Percentiles rank a stretch among this genome's conserved stretches.
These are phyloP conservation scores for Pogonophryne albipinna DNA, from an alignment of 2,797 vertebrate species.

Conservation along the genomic window DNA sequence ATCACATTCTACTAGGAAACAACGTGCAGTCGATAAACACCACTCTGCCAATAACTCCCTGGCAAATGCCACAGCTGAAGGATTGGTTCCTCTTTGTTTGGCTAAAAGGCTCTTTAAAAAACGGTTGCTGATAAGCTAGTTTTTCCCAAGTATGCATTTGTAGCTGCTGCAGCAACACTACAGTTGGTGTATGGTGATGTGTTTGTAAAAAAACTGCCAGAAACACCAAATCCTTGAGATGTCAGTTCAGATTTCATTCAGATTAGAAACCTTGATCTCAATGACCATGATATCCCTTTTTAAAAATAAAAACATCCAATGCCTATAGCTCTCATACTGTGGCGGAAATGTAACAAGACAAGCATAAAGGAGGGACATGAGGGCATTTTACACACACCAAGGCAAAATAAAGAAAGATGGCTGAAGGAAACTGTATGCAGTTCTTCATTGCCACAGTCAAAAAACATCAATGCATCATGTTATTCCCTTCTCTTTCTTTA, in stretches of 20 bases:
- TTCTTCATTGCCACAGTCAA: background rate
- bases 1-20: conserved; percentile 75
- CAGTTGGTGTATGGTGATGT: conserved; percentile 26
- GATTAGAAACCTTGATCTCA: conserved; percentile 18
- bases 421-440: background rate
- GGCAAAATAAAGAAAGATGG: background rate
- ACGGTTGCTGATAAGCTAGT: conserved; percentile 46
- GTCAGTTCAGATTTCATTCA: conserved; percentile 19
- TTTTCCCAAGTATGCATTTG: conserved; percentile 55
- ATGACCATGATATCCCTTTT: conserved; percentile 10
- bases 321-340: background rate
- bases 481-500: background rate
- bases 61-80: conserved; percentile 63
- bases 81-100: conserved; percentile 67
- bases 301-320: conserved; percentile 13
- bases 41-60: conserved; percentile 73
- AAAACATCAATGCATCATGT: background rate
- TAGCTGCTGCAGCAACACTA: conserved; percentile 33
- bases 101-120: conserved; percentile 61
- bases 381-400: background rate
- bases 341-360: conserved; percentile 15
- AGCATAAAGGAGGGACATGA: background rate
- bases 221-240: conserved; percentile 12
- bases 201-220: conserved; percentile 12
- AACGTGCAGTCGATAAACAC: conserved; percentile 61